Evolutionary conservation across 2,888 invertebrate species (phyloP), one percentile per base, ranked within the genome.

Genomic region (Congeria kusceri): DNA sequence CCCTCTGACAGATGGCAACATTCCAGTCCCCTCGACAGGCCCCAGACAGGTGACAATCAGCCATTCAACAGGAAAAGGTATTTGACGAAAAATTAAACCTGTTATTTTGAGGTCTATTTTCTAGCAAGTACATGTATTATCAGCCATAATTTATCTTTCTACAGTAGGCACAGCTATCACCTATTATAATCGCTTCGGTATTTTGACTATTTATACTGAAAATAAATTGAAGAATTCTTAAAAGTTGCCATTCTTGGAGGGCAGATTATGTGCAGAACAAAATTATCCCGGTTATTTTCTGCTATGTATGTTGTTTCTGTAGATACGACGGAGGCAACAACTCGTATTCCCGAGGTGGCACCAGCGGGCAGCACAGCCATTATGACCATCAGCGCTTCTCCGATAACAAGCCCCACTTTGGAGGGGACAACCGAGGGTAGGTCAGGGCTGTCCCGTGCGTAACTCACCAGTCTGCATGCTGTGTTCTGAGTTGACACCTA

Each of bases 1-100:
- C 87, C 91, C 25, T 81, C 85, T 25, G 90, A 89, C 72, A 82
- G 88, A 65, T 92, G 92, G 92, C 87, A 86, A 58, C 88, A 87
- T 32, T 83, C 90, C 53, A 92, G 92, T 81, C 91, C 91, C 4
- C 77, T 92, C 69, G 88, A 91, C 53, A 80, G 91, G 18, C 85
- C 85, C 23, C 88, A 88, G 29, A 90, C 89, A 23, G 47, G 68
- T 1, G 84, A 83, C 23, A 84, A 85, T 58, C 20, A 53, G 25
- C 20, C 58, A 3, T 72, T 64, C 58, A 72, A 32, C 59, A 85
- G 88, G 70, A 88, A 85, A 73, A 88, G 91, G 91, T 91, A 78
- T 61, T 39, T n/a, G n/a, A n/a, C n/a, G 39, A 3, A 11, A 3
- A 39, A 39, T 39, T 39, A 1, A 13, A 13, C 1, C 9, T 13